Base-by-base conservation (phyloP, 2,113 vertebrate genomes). In the Regulus satrapa region DNA sequence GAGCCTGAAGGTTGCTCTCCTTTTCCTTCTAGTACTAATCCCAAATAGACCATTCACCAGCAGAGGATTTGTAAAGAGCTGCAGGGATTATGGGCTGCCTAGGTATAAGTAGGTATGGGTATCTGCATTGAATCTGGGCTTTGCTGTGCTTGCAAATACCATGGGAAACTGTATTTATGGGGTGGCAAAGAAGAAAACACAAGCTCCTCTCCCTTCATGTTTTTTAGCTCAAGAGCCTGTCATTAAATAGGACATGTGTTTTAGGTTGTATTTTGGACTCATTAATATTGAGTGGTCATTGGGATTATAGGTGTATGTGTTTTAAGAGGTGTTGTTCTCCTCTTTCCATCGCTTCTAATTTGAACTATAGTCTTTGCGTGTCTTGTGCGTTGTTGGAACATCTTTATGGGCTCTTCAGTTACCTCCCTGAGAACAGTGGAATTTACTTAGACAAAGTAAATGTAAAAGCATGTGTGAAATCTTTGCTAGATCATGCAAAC, bases 361-460 rank as follows among this genome's bases (percentile, higher is more conserved):
- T 56, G 49, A 81, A 6, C 23, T 67, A 0, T 6, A 49, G 14
- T 29, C 24, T 73, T 49, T 55, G 51, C 5, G 5, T 0, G 1
- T 66, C 43, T 68, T 0, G 0, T 40, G 9, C 21, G 5, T 21
- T 63, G 41, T 26, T 81, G 38, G 10, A 72, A 21, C 45, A 72
- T 38, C 9, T 34, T 91, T 67, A 19, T 48, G 29, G 28, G 25
- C 29, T 71, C 12, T 29, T 29, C 55, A 80, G 56, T 71, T 92
- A 34, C 64, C 54, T 62, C n/a, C 25, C 12, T 26, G 55, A 62
- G 31, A 85, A 17, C 41, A 62, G 18, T 24, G 40, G 12, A 41
- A 56, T 92, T 69, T 66, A 41, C 32, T 86, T 63, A 41, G 32
- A 20, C 25, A 34, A 21, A 34, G 20, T 58, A 52, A 41, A 58